phyloP scores from a whole-genome alignment of 1,140 invertebrate genomes.

The Brachionus manjavacas region DNA sequence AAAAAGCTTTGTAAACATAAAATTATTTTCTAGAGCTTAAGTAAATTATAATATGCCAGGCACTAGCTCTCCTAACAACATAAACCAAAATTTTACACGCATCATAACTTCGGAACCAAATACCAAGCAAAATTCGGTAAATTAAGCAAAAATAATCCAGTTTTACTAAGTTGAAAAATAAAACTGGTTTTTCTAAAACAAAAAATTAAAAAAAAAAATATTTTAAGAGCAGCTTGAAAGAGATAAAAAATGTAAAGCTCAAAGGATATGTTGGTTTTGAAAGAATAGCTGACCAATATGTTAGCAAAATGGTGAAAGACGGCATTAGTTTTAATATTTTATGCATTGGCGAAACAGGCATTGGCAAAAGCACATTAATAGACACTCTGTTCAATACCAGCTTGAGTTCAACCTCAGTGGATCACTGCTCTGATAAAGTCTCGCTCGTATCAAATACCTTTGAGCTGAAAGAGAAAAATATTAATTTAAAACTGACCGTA shows the following conservation, averaged over 20 bases:
- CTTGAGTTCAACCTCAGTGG: conserved; percentile 84
- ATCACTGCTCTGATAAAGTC: conserved; percentile 82
- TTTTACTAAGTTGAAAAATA: not conserved
- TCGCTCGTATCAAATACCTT: conserved; percentile 93
- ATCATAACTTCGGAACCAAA: not conserved
- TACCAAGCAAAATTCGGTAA: not conserved
- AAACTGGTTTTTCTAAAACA: not conserved
- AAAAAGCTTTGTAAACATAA: not conserved
- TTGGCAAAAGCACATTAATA: conserved; percentile 98
- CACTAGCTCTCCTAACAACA: not conserved
- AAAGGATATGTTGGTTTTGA: conserved; percentile 95
- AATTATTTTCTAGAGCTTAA: not conserved
- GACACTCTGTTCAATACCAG: conserved; percentile 97
- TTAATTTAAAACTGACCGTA: conserved; percentile 88
- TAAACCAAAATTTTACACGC: conserved; percentile 6
- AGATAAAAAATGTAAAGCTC: not conserved
- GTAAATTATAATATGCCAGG: not conserved
- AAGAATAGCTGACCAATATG: conserved; percentile 92
- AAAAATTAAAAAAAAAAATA: not conserved
- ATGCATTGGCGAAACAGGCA: conserved; percentile 89
- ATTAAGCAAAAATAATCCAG: not conserved
- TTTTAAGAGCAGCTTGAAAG: not conserved
- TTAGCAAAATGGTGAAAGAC: conserved; percentile 92
- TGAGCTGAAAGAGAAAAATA: conserved; percentile 89
- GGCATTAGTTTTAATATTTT: conserved; percentile 96